Evolutionary conservation across 92 coral and sea anemone genomes (phyloP).

Genomic region (Porites rus): DNA sequence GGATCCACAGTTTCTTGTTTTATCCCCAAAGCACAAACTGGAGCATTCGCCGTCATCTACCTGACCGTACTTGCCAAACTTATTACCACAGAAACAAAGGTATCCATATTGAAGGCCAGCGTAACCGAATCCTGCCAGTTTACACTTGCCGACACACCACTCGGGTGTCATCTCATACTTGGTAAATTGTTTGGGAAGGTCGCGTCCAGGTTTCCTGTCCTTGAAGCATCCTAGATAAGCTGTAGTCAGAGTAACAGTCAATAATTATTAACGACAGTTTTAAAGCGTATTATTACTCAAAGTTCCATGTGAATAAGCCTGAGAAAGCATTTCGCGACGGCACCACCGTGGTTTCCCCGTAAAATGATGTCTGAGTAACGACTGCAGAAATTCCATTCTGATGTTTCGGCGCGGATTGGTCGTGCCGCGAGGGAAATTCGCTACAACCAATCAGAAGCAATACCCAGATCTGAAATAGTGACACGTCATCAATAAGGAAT

Average conservation of each 20-base stretch:
- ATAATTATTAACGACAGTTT: too few species aligned
- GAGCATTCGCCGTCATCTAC: conserved; percentile 80
- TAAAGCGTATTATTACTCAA: too few species aligned
- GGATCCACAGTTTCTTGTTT: conserved; percentile 84
- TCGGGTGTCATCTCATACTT: conserved; percentile 98
- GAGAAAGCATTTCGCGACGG: too few species aligned
- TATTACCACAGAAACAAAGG: conserved; percentile 97
- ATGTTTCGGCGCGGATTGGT: too few species aligned
- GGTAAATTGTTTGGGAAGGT: conserved; percentile 85
- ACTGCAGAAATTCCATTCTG: too few species aligned
- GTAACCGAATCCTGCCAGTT: conserved; percentile 87
- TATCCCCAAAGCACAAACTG: conserved; percentile 94
- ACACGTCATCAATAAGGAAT: too few species aligned
- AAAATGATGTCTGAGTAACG: too few species aligned
- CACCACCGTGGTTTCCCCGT: too few species aligned
- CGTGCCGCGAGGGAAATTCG: too few species aligned
- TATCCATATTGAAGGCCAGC: conserved; percentile 98
- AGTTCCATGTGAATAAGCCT: too few species aligned
- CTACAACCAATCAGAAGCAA: too few species aligned
- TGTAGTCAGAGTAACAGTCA: conserved; percentile 3
- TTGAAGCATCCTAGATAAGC: conserved; percentile 95
- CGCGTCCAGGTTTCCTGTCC: conserved; percentile 91
- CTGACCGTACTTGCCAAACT: conserved; percentile 85
- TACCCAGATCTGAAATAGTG: too few species aligned
- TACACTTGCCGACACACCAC: conserved; percentile 96